Conservation (phyloP, 1,140 invertebrate species). For the Papilio polytes region DNA sequence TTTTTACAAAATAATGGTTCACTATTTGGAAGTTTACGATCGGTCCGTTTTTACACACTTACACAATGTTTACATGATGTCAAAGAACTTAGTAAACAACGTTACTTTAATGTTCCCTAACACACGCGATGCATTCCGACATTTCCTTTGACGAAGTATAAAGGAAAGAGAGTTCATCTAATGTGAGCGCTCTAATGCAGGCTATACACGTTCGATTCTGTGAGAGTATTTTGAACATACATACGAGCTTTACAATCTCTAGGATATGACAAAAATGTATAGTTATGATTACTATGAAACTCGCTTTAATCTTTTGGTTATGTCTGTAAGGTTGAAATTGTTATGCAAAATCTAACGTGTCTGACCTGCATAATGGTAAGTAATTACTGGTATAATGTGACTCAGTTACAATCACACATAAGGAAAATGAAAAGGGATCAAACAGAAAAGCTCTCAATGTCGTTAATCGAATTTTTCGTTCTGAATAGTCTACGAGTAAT, state of each 20-base stretch:
- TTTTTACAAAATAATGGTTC: background rate
- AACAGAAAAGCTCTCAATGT: background rate
- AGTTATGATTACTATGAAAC: too few relatives aligned
- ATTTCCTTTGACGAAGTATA: constrained; percentile 14
- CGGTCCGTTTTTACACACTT: background rate
- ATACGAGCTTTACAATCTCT: background rate
- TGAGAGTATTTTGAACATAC: too few relatives aligned
- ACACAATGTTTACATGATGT: background rate
- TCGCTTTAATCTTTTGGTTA: background rate
- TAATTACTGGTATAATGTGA: background rate
- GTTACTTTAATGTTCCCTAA: background rate
- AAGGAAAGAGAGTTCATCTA: constrained; percentile 3
- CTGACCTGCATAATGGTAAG: background rate
- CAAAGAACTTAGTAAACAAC: background rate
- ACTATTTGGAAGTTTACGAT: background rate
- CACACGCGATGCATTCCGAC: constrained; percentile 1
- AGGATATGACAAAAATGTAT: too few relatives aligned
- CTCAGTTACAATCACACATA: background rate
- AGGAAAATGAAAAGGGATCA: background rate
- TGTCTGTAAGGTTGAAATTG: too few relatives aligned
- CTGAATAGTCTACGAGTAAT: background rate
- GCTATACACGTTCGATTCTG: background rate
- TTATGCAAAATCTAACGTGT: background rate
- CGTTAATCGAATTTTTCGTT: background rate
- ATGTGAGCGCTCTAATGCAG: background rate